Evolutionary conservation across 2,113 vertebrate species (phyloP), one percentile per base, ranked within the genome.

Genomic region (Daubentonia madagascariensis): DNA sequence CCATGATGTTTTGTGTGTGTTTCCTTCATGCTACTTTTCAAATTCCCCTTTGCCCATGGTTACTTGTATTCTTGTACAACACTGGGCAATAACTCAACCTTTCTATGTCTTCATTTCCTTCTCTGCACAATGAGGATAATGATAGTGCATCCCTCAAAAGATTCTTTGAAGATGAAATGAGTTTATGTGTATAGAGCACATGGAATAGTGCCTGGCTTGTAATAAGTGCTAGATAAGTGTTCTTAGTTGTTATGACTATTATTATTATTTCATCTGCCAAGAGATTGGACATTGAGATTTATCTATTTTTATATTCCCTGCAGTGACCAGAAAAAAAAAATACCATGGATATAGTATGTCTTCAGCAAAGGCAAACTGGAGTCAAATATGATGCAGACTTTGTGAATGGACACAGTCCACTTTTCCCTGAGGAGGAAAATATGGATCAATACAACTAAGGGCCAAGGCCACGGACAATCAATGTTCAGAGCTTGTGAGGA

Each of bases 401-500:
- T 50, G 40, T 48, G 48, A 94, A 43, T 52, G 18, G 11, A 61
- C 16, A 52, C 2, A 1, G 20, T 70, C 67, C 85, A 83, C 25
- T 40, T 61, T 80, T 83, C 52, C 68, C 40, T 50, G 37, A 72
- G 80, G 37, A 94, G 5, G 6, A 72, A 92, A 87, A n/a, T 43
- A 22, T 8, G 23, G 8, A 54, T 35, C 50, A 13, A 17, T 11
- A 67, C 32, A 85, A 63, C 16, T 45, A 67, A n/a, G 17, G 14
- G 5, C 6, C 35, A 92, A 59, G 32, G 3, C 9, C 65, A 50
- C 0, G 2, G 6, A n/a, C 2, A 28, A 13, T 63, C 8, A 18
- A 23, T 12, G 3, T 10, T 1, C 20, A 25, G 50, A 25, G 1
- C 9, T 22, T 9, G 9, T 14, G 40, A 70, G 5, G 28, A 81